Base-by-base conservation (phyloP, 2,797 vertebrate species). In the Fistularia commersonii region DNA sequence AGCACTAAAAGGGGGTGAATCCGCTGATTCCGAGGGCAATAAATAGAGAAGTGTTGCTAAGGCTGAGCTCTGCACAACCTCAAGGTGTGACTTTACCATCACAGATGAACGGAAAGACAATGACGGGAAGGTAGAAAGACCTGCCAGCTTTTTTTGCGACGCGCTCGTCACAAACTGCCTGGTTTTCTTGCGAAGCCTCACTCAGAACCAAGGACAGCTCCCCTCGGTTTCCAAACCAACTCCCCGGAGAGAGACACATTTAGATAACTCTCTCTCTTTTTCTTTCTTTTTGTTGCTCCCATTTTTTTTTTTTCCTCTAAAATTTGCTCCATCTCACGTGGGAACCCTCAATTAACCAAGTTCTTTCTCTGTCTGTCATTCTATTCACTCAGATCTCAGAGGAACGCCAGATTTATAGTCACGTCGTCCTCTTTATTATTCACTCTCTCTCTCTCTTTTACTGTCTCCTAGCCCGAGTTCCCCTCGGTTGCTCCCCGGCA, bases 171-270 rank as follows among this genome's bases (percentile, higher is more conserved):
- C 80, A 73, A 62, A 75, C 76, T 74, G 79, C 77, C 77, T 74
- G 76, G 74, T 71, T 74, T 53, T 14, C 42, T 68, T 77, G 81
- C 78, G 70, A 69, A 62, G 68, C 77, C 77, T 75, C 57, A 71
- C 80, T 81, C 75, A 73, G 81, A 48, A 80, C 82, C 81, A 66
- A 76, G 79, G 85, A 86, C 83, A 80, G 79, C 69, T 86, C 81
- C 82, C 74, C n/a, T 61, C 51, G 66, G 58, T 61, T 74, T 58
- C 58, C 0, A 6, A 38, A 54, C 63, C 33, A 8, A 3, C 56
- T 71, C 79, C 14, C 76, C n/a, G 48, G 77, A 76, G 77, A 75
- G 53, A 45, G 66, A 66, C 74, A 65, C 72, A 74, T 80, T 79
- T 79, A 75, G 77, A 84, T 74, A 72, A 70, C 72, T 61, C n/a